phyloP scores from a whole-genome alignment of 2,888 invertebrate species.

The Drosophila borealis region DNA sequence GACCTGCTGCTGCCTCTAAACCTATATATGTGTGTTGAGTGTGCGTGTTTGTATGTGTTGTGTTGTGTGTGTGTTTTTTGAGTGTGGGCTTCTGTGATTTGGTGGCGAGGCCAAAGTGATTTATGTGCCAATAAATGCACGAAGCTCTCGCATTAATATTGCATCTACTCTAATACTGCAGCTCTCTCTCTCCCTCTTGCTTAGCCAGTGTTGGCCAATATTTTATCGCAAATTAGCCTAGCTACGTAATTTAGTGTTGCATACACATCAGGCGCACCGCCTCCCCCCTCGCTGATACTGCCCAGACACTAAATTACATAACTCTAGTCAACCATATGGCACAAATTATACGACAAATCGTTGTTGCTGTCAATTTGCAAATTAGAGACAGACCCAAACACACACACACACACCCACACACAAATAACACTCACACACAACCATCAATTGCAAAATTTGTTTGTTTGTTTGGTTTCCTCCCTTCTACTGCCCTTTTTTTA shows the following conservation, averaged over 20 bases:
- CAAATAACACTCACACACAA: constrained; percentile 13
- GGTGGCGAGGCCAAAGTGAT: constrained; percentile 56
- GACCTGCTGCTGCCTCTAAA: constrained; percentile 23
- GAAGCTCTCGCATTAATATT: constrained; percentile 67
- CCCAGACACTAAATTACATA: constrained; percentile 51
- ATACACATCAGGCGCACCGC: constrained; percentile 49
- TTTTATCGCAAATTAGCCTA: constrained; percentile 64
- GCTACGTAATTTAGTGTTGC: constrained; percentile 65
- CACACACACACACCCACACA: neutral
- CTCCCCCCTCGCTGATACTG: neutral
- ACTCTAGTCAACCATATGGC: constrained; percentile 55
- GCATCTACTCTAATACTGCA: constrained; percentile 42
- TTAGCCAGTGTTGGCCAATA: constrained; percentile 33
- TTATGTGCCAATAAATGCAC: constrained; percentile 73
- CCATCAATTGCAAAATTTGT: constrained; percentile 44
- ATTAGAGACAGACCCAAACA: constrained; percentile 42
- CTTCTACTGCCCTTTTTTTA: constrained; percentile 17
- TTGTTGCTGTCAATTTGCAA: constrained; percentile 62
- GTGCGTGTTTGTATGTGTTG: constrained; percentile 1
- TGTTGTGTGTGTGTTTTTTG: constrained; percentile 2
- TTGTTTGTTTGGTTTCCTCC: constrained; percentile 21
- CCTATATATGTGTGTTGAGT: constrained; percentile 1
- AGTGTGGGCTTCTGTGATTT: constrained; percentile 51
- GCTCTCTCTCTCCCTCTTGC: constrained; percentile 2
- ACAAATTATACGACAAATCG: constrained; percentile 55